Evolutionary conservation across 2,113 vertebrate genomes (phyloP).

Genomic region (Burhinus oedicnemus): DNA sequence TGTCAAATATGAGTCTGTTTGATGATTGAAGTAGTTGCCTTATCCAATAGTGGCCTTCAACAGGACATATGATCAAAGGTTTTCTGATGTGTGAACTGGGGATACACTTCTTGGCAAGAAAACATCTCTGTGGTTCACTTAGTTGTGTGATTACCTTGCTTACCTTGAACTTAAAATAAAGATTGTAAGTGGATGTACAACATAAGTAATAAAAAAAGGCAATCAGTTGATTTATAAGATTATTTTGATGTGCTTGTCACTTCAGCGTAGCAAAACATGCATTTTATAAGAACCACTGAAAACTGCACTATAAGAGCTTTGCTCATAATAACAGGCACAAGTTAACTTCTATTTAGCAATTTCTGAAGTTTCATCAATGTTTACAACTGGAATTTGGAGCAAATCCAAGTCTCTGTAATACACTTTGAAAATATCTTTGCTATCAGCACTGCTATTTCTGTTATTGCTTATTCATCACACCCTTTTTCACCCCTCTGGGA

Average conservation of each 20-base stretch:
- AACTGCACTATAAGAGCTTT: neutral
- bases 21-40: neutral
- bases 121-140: neutral
- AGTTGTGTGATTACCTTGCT: neutral
- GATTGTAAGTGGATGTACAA: neutral
- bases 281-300: neutral
- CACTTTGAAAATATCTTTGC: neutral
- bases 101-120: neutral
- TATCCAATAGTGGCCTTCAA: neutral
- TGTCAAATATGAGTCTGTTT: neutral
- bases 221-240: neutral
- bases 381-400: neutral
- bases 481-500: neutral
- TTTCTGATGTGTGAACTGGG: neutral
- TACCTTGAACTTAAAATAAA: neutral
- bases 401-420: neutral
- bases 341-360: neutral
- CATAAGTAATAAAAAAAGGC: neutral
- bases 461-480: neutral
- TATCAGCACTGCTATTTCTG: neutral
- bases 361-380: neutral
- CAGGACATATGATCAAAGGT: neutral
- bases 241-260: neutral
- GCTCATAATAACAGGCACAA: neutral
- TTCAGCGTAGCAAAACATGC: neutral